phyloP scores from a whole-genome alignment of 1,140 invertebrate species.

The Solenopsis invicta region DNA sequence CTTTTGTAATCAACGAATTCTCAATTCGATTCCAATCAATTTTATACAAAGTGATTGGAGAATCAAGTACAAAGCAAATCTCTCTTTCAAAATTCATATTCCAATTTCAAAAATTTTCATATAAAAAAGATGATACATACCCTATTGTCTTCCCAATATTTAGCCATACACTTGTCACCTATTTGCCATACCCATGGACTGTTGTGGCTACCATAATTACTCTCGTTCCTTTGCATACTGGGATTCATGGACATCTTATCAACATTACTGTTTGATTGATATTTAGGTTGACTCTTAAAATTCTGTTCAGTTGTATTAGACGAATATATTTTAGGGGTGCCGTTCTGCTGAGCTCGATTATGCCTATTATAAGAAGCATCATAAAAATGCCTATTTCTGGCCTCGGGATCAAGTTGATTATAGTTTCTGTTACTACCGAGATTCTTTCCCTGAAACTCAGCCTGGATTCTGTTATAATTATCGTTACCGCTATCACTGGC shows the following conservation, averaged over 20 bases:
- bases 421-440: conserved; percentile 68
- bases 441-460: conserved; percentile 71
- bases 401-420: conserved; percentile 71
- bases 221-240: conserved; percentile 76
- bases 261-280: conserved; percentile 73
- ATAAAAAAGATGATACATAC: conserved; percentile 86
- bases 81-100: neutral
- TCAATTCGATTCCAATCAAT: neutral
- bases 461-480: conserved; percentile 68
- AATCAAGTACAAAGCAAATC: neutral
- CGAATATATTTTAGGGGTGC: conserved; percentile 69
- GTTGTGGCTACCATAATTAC: conserved; percentile 75
- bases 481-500: conserved; percentile 61
- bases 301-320: conserved; percentile 78
- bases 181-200: conserved; percentile 90
- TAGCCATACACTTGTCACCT: conserved; percentile 94
- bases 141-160: conserved; percentile 97
- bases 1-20: neutral
- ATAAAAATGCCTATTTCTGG: conserved; percentile 72
- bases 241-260: conserved; percentile 62
- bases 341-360: conserved; percentile 76
- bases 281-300: conserved; percentile 78
- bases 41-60: neutral
- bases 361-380: conserved; percentile 77
- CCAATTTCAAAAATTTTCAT: neutral